Evolutionary conservation across 2,113 vertebrate genomes (phyloP).

Genomic region (Marcusenius ussheri): DNA sequence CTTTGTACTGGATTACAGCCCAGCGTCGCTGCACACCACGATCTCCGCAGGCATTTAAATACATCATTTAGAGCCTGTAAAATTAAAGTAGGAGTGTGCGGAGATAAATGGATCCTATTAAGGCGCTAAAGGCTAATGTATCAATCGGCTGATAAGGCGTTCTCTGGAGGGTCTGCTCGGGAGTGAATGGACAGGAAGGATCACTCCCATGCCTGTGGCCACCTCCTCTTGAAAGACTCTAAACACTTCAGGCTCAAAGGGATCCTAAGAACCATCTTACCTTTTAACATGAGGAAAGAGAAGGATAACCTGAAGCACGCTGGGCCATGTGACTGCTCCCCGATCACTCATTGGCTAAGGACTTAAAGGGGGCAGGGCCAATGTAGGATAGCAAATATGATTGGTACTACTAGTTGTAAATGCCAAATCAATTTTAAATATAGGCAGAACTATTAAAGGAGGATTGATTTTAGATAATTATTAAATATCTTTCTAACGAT

Average conservation of each 20-base stretch:
- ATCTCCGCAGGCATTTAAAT: conserved; percentile 53
- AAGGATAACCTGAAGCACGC: not conserved
- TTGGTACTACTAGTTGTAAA: not conserved
- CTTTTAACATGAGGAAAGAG: conserved; percentile 43
- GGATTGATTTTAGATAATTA: not conserved
- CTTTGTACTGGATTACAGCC: conserved; percentile 28
- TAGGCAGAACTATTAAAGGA: not conserved
- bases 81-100: conserved; percentile 55
- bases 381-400: not conserved
- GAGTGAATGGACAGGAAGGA: conserved; percentile 23
- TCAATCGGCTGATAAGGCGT: conserved; percentile 54
- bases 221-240: conserved; percentile 24
- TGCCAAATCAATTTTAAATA: not conserved
- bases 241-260: conserved; percentile 41
- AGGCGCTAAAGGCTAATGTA: conserved; percentile 55
- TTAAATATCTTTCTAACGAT: not conserved
- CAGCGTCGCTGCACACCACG: conserved; percentile 48
- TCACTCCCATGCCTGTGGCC: not conserved
- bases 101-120: conserved; percentile 63
- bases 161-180: conserved; percentile 37
- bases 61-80: conserved; percentile 48
- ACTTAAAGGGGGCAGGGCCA: not conserved
- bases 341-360: not conserved
- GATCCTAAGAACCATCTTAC: conserved; percentile 46
- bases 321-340: not conserved